phyloP scores from a whole-genome alignment of 2,797 vertebrate species.

The Echeneis naucrates region DNA sequence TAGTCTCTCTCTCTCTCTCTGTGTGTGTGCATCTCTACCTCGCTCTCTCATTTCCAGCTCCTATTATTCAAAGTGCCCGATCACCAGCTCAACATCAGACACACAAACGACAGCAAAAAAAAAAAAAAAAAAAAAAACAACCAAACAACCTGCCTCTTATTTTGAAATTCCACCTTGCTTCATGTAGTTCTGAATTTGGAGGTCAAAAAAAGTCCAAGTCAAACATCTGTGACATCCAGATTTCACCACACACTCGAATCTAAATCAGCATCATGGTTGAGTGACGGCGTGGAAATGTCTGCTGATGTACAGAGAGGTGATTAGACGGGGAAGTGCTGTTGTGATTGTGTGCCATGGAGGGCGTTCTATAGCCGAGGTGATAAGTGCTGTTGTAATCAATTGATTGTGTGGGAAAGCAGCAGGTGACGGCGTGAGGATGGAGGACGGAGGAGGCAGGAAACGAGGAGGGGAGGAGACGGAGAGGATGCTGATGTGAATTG shows the following conservation, averaged over 20 bases:
- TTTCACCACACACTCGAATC: slow-evolving; percentile 6
- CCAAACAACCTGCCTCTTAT: neutral
- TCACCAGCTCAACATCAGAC: slow-evolving; percentile 12
- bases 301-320: slow-evolving; percentile 19
- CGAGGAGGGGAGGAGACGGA: slow-evolving; percentile 25
- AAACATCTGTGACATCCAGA: slow-evolving; percentile 5
- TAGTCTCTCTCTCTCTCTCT: slow-evolving; percentile 47
- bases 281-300: neutral
- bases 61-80: slow-evolving; percentile 37
- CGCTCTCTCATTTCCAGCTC: slow-evolving; percentile 41
- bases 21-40: slow-evolving; percentile 33
- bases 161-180: slow-evolving; percentile 10
- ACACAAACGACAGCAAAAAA: slow-evolving; percentile 3
- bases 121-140: no score
- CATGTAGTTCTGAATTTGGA: neutral
- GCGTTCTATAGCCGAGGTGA: slow-evolving; percentile 51
- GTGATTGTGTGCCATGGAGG: slow-evolving; percentile 47
- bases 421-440: slow-evolving; percentile 54
- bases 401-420: slow-evolving; percentile 72
- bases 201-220: slow-evolving; percentile 8
- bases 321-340: slow-evolving; percentile 45
- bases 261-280: slow-evolving; percentile 10
- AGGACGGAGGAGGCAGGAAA: slow-evolving; percentile 45
- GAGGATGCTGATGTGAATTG: slow-evolving; percentile 34
- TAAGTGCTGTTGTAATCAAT: slow-evolving; percentile 69